Percentiles rank a stretch among this genome's conserved stretches.
Evolutionary conservation across 1,140 invertebrate species (phyloP).

Genomic region (Agrypnia vestita): DNA sequence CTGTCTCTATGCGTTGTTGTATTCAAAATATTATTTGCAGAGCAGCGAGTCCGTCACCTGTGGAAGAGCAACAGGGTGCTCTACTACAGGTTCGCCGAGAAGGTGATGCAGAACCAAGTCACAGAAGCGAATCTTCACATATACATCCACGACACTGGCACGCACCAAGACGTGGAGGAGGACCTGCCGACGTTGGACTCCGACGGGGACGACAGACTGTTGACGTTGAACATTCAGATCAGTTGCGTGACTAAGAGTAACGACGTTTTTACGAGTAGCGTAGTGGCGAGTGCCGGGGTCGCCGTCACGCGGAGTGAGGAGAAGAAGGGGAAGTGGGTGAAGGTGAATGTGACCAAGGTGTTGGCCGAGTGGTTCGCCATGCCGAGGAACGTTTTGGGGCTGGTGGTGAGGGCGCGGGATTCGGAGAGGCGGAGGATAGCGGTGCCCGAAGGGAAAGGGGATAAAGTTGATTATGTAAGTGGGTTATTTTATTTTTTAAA

Average conservation of each 20-base stretch:
- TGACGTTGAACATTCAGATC: slow-evolving; percentile 66
- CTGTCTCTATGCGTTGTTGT: neutral
- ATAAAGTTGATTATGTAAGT: slow-evolving; percentile 22
- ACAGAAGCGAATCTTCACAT: slow-evolving; percentile 74
- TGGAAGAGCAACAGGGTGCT: slow-evolving; percentile 70
- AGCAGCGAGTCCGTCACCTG: slow-evolving; percentile 17
- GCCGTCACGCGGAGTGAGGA: slow-evolving; percentile 15
- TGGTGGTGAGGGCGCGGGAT: slow-evolving; percentile 81
- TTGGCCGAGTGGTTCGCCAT: slow-evolving; percentile 84
- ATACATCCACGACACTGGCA: slow-evolving; percentile 68
- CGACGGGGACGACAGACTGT: slow-evolving; percentile 41
- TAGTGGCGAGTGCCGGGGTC: slow-evolving; percentile 63
- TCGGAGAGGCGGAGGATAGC: slow-evolving; percentile 68
- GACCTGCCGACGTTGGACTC: slow-evolving; percentile 9
- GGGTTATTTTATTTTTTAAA: neutral
- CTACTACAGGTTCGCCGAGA: slow-evolving; percentile 75
- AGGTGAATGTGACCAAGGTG: slow-evolving; percentile 83
- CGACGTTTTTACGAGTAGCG: slow-evolving; percentile 65
- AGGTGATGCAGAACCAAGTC: slow-evolving; percentile 73
- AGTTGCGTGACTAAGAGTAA: slow-evolving; percentile 64
- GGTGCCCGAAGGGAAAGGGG: slow-evolving; percentile 68
- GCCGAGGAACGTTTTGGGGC: slow-evolving; percentile 81
- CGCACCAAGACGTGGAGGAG: slow-evolving; percentile 17
- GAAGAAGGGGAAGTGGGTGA: slow-evolving; percentile 79
- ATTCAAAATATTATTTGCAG: slow-evolving; percentile 17